Conservation (phyloP, 2,113 vertebrate species). For the Mastomys coucha region DNA sequence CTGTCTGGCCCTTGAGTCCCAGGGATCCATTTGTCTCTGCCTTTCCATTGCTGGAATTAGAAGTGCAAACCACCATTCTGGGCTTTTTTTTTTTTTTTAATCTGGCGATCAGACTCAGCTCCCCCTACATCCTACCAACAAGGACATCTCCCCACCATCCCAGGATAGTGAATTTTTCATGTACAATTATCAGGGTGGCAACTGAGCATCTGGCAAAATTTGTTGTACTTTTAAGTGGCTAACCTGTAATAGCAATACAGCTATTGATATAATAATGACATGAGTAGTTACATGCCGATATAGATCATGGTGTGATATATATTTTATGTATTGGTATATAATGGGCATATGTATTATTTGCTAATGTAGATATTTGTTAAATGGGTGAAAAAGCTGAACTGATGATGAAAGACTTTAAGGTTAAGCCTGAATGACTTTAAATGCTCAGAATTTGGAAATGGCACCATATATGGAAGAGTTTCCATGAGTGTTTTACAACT, state of each 20-base stretch:
- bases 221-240: constrained; percentile 38
- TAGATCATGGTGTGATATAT: not conserved
- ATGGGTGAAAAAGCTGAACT: not conserved
- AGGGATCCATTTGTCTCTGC: not conserved
- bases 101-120: not conserved
- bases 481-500: not conserved
- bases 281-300: not conserved
- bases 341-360: not conserved
- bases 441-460: not conserved
- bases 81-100: not conserved
- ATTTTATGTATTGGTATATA: not conserved
- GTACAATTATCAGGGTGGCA: not conserved
- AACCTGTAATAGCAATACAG: not conserved
- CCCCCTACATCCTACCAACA: not conserved
- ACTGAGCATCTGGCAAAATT: constrained; percentile 22
- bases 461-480: not conserved
- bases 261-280: not conserved
- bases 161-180: not conserved
- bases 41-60: not conserved
- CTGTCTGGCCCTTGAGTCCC: not conserved
- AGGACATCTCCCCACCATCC: not conserved
- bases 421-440: not conserved
- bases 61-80: not conserved
- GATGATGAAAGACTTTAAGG: not conserved
- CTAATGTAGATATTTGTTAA: not conserved